A percentile compares a stretch with the other conserved stretches of the same genome.
phyloP scores from a whole-genome alignment of 2,113 vertebrate genomes.

The Callocephalon fimbriatum region DNA sequence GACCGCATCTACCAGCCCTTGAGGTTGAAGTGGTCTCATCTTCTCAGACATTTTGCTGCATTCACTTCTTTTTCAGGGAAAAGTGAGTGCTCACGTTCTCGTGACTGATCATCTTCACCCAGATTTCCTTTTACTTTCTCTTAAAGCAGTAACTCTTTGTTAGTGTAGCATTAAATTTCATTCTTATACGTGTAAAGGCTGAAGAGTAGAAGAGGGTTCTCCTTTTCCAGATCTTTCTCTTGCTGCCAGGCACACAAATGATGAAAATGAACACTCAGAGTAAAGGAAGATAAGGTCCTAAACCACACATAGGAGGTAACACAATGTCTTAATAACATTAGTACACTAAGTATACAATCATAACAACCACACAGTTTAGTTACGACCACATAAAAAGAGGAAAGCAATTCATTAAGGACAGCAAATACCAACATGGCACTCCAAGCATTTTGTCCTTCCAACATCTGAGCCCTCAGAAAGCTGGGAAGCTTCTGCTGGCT shows the following conservation, averaged over 20 bases:
- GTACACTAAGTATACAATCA: background rate
- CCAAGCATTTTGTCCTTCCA: background rate
- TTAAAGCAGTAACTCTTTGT: background rate
- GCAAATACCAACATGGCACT: background rate
- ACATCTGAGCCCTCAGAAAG: background rate
- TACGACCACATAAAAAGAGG: background rate
- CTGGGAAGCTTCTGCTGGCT: background rate
- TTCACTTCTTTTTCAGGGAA: background rate
- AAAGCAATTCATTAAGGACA: background rate
- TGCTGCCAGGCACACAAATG: background rate
- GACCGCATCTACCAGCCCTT: background rate
- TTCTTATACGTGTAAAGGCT: accelerated
- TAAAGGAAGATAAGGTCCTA: background rate
- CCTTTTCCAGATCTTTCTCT: background rate
- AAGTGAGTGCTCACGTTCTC: background rate
- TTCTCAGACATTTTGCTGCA: background rate
- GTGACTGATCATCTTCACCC: background rate
- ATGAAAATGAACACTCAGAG: background rate
- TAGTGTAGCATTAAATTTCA: background rate
- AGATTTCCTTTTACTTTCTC: background rate
- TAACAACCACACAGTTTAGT: background rate
- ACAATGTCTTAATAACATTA: background rate
- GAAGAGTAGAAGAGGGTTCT: background rate
- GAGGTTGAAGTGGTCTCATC: background rate
- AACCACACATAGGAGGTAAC: background rate